Evolutionary conservation across 2,113 vertebrate species (phyloP).

Genomic region (Rutilus rutilus): DNA sequence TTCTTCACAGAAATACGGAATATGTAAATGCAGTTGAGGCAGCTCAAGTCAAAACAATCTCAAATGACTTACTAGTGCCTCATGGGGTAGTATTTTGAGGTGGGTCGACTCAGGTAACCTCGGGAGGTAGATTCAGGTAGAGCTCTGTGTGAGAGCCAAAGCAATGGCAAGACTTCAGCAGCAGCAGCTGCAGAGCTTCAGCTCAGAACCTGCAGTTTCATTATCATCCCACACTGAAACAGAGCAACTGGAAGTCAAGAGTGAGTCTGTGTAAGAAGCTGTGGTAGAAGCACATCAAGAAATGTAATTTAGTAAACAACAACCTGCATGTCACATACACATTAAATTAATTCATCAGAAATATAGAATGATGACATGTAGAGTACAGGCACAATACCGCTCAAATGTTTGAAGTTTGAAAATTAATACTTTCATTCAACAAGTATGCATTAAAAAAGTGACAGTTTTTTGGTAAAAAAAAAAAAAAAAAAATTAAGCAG

Average conservation of each 20-base stretch:
- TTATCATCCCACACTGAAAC: conserved; percentile 16
- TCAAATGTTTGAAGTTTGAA: background rate
- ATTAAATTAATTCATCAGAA: background rate
- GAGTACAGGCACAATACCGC: background rate
- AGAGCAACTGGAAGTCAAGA: background rate
- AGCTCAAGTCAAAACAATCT: conserved; percentile 21
- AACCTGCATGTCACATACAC: background rate
- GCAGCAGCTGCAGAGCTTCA: conserved; percentile 5
- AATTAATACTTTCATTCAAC: background rate
- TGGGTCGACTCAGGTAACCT: conserved; percentile 39
- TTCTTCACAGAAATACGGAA: background rate
- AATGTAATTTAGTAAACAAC: background rate
- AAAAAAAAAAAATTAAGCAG: no score
- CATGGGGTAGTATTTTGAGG: conserved; percentile 23
- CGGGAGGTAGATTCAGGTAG: conserved; percentile 1
- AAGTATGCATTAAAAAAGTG: background rate
- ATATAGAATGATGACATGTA: background rate
- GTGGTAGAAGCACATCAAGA: background rate
- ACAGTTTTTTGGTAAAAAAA: no score
- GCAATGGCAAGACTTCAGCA: background rate
- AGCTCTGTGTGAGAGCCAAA: background rate
- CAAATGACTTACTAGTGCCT: conserved; percentile 39
- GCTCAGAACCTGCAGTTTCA: conserved; percentile 7
- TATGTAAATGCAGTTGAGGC: conserved; percentile 6
- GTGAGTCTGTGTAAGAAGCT: background rate